Percentiles rank a stretch among this genome's conserved stretches.
phyloP scores from a whole-genome alignment of 2,888 invertebrate species.

The Tridacna crocea region DNA sequence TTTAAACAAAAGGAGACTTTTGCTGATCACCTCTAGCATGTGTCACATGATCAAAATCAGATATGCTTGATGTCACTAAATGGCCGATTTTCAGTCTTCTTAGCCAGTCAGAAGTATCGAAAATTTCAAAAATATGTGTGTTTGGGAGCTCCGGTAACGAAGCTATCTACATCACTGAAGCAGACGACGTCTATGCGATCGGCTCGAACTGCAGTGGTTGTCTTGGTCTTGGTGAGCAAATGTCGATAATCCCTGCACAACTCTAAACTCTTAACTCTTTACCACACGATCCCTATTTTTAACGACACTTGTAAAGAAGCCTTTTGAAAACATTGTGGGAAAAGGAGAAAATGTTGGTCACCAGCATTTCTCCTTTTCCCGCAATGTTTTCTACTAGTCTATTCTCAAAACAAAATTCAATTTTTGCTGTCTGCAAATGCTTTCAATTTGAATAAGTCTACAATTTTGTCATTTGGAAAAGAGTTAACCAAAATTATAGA shows the following conservation, averaged over 20 bases:
- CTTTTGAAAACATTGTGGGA: no score
- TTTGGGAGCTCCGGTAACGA: slow-evolving; percentile 87
- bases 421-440: no score
- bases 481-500: no score
- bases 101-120: slow-evolving; percentile 85
- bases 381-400: no score
- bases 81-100: slow-evolving; percentile 87
- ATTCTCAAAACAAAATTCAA: no score
- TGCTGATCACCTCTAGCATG: no score
- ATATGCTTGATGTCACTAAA: slow-evolving; percentile 80
- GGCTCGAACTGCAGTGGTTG: slow-evolving; percentile 87
- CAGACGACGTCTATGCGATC: slow-evolving; percentile 87
- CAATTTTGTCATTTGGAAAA: no score
- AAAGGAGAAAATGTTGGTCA: no score
- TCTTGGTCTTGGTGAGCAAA: slow-evolving; percentile 84
- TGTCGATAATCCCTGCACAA: background rate
- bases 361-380: no score
- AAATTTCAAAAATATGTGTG: slow-evolving; percentile 86
- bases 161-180: slow-evolving; percentile 87
- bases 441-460: no score
- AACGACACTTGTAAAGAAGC: no score
- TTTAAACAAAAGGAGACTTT: slow-evolving; percentile 3
- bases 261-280: background rate
- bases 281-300: no score
- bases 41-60: background rate